Evolutionary conservation across 1,140 invertebrate genomes (phyloP), one percentile per base, ranked within the genome.

Genomic region (Colletes latitarsis): DNA sequence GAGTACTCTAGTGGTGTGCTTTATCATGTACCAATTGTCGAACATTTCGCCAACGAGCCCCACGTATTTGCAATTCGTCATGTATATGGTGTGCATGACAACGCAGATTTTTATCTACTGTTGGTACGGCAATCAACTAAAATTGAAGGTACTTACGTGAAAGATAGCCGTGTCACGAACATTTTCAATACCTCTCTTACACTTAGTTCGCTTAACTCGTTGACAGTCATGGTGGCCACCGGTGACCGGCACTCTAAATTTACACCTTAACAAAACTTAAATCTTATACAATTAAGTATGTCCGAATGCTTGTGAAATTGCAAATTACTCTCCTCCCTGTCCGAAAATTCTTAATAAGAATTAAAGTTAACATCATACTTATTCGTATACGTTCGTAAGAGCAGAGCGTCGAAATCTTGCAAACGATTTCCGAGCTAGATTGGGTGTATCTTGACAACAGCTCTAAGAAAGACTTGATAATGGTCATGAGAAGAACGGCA

Each of bases 41-140:
- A 70, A 64, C 5, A 92, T 93, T 87, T 77, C 93, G 87, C 76
- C 92, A 1, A 93, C 94, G 88, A 85, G 91, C 60, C 93, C 91
- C 9, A 93, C 72, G 53, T 87, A 82, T 53, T 15, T 84, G n/a
- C 66, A 78, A 8, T 19, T 87, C 9, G 68, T 87, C 4, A 1
- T 86, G 0, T 90, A 87, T 10, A 58, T 86, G 39, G 8, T 41
- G 39, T 88, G 82, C 30, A 81, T 85, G 64, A 57, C 72, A n/a
- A 15, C 82, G 2, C 88, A 95, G 72, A 88, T 95, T 14, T 92
- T 93, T 49, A 83, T 94, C 1, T 95, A 94, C 76, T 94, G 94
- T 82, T 95, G 94, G 94, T 94, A 94, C 81, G 94, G 94, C 1
- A 94, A 94, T 81, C 92, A 94, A 85, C 90, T 95, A 0, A 94